Evolutionary conservation across 2,797 vertebrate genomes (phyloP), one percentile per base, ranked within the genome.

Genomic region (Parauchenoglanis ngamensis): DNA sequence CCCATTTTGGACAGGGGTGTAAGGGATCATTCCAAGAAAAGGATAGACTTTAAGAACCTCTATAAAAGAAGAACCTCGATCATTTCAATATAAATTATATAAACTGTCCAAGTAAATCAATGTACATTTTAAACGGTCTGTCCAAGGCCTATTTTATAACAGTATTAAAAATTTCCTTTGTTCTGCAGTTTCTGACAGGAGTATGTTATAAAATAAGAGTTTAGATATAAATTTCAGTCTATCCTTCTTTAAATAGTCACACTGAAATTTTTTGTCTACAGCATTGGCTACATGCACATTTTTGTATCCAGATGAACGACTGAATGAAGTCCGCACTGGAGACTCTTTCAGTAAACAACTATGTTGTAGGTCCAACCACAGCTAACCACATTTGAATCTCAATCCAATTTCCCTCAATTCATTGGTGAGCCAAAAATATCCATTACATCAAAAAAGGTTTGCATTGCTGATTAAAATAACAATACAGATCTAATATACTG

Each of bases 281-380:
- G 4, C 77, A 15, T 61, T 28, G 12, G 31, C 21, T 59, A 23
- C 54, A 59, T 23, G 12, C 7, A 28, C 7, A 17, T 54, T 28
- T 28, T 28, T 59, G 35, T 52, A 52, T 31, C n/a, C 40, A 65
- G 40, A 44, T 4, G 12, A 46, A 78, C 3, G 17, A 49, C 28
- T 68, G 13, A 54, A 59, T 21, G 2, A 56, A 83, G 28, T 73
- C 86, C 21, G 19, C 46, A 35, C 52, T 57, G 54, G 54, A 57
- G 28, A 63, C 79, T 81, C 7, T 25, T 77, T 77, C 49, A 46
- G n/a, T 83, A 77, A 67, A 87, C 79, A 87, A 78, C 61, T 57
- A 12, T 84, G 59, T 59, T 84, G 81, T 78, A 78, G 63, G 61
- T 70, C 81, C 73, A 87, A 59, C 81, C 73, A 84, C 75, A 85